Conservation (phyloP, 2,888 invertebrate species). For the Hecatera dysodea region DNA sequence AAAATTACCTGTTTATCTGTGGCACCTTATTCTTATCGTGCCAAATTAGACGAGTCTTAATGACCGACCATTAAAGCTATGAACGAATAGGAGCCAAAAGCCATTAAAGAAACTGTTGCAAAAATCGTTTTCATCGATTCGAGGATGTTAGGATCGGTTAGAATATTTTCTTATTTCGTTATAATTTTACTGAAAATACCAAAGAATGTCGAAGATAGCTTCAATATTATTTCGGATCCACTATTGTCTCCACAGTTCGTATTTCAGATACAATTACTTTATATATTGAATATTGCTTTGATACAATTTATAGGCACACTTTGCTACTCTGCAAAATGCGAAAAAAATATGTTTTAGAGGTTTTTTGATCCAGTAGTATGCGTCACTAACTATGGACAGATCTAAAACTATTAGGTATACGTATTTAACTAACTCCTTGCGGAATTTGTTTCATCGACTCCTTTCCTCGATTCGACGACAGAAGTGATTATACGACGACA, state of each 20-base stretch:
- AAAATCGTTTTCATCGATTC: no score
- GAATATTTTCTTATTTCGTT: slow-evolving; percentile 11
- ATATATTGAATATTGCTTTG: slow-evolving; percentile 23
- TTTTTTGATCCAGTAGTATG: no score
- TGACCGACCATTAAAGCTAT: background rate
- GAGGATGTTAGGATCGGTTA: no score
- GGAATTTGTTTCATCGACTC: no score
- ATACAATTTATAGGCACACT: background rate
- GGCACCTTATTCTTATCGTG: slow-evolving; percentile 8
- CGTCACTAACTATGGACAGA: background rate
- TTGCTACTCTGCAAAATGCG: slow-evolving; percentile 7
- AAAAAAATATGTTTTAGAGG: background rate
- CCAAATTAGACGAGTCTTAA: slow-evolving; percentile 6
- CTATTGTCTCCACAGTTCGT: background rate
- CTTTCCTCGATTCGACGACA: background rate
- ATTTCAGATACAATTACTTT: slow-evolving; percentile 19
- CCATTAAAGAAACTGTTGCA: no score
- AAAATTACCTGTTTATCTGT: slow-evolving; percentile 10
- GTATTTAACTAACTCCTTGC: no score
- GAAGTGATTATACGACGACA: background rate
- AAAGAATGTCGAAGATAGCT: background rate
- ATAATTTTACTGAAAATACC: slow-evolving; percentile 17
- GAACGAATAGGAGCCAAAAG: no score
- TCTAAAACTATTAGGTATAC: no score
- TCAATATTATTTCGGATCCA: slow-evolving; percentile 1